Percentiles rank a stretch among this genome's conserved stretches.
Conservation (phyloP, 2,113 vertebrate species). For the Bufo gargarizans region DNA sequence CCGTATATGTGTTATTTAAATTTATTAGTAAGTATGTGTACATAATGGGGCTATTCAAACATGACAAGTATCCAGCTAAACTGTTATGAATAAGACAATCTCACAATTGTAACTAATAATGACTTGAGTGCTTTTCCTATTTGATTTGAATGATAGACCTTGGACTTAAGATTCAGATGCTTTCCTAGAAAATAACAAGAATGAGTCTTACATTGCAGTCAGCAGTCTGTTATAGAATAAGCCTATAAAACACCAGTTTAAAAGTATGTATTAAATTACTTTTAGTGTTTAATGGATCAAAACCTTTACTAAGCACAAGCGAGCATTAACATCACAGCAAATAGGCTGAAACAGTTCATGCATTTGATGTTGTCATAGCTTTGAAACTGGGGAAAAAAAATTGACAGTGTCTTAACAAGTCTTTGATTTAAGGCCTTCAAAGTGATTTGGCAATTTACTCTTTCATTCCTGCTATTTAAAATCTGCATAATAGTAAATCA, state of each 20-base stretch:
- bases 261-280: slow-evolving; percentile 15
- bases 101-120: background rate
- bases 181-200: background rate
- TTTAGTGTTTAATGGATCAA: slow-evolving; percentile 36
- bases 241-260: background rate
- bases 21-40: background rate
- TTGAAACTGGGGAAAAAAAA: slow-evolving; percentile 22
- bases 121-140: background rate
- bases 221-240: background rate
- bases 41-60: too few species aligned
- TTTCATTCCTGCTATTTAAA: slow-evolving; percentile 16
- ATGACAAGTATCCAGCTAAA: too few species aligned
- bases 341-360: background rate
- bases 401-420: slow-evolving; percentile 8
- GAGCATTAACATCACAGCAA: slow-evolving; percentile 10
- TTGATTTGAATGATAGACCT: background rate
- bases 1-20: too few species aligned
- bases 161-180: background rate
- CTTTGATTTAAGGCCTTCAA: slow-evolving; percentile 62
- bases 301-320: background rate
- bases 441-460: slow-evolving; percentile 76
- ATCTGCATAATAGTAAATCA: slow-evolving; percentile 25
- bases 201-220: background rate
- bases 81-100: background rate
- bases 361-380: slow-evolving; percentile 32